These are phyloP conservation scores for Philotrypesis tridentata DNA, from an alignment of 1,140 invertebrate species.

Conservation along the genomic window DNA sequence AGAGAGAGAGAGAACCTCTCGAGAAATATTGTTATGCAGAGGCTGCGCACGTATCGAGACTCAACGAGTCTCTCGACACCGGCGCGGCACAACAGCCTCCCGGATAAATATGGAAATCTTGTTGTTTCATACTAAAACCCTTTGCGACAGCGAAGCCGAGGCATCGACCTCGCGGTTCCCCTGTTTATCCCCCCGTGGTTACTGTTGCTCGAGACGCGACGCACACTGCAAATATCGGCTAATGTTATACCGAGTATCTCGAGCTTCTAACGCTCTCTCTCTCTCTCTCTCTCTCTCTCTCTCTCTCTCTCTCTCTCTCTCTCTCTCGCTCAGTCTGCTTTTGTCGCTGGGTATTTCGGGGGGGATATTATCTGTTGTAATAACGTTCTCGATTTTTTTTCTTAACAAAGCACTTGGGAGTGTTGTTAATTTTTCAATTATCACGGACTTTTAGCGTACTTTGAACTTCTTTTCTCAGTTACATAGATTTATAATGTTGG, in stretches of 20 bases:
- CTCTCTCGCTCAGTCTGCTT: neutral
- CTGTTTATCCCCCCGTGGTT: slow-evolving; percentile 56
- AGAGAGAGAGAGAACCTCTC: slow-evolving; percentile 45
- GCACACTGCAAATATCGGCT: slow-evolving; percentile 34
- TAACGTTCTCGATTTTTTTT: too few species aligned
- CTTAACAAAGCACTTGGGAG: too few species aligned
- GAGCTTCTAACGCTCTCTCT: neutral
- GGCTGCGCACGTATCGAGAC: slow-evolving; percentile 32
- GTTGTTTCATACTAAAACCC: slow-evolving; percentile 64
- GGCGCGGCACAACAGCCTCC: slow-evolving; percentile 25
- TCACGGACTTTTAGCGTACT: too few species aligned
- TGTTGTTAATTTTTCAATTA: too few species aligned
- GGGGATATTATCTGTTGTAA: too few species aligned
- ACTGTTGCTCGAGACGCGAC: neutral
- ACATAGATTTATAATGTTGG: too few species aligned
- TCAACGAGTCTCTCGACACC: slow-evolving; percentile 42
- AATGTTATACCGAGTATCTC: slow-evolving; percentile 22
- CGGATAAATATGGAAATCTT: slow-evolving; percentile 70
- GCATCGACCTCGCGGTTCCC: slow-evolving; percentile 51
- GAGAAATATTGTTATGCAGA: slow-evolving; percentile 52
- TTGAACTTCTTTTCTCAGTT: too few species aligned
- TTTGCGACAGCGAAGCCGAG: slow-evolving; percentile 55
- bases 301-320: neutral
- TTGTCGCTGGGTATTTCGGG: too few species aligned
- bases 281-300: neutral